These are phyloP conservation scores for Stegana nigrithorax DNA, from an alignment of 2,888 invertebrate species.

Conservation along the genomic window DNA sequence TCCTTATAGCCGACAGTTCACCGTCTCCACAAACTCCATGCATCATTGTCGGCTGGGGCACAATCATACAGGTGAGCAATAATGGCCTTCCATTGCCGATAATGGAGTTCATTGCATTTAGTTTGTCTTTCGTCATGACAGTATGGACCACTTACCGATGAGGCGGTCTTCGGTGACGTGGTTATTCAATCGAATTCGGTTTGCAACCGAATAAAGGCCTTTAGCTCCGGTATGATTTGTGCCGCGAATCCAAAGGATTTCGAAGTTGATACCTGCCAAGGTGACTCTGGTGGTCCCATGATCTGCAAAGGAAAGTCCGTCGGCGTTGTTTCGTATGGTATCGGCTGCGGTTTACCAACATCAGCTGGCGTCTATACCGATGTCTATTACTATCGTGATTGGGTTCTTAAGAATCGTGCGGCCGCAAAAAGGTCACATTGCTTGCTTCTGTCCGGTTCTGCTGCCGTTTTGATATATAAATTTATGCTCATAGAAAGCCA, in stretches of 20 bases:
- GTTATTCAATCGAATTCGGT: constrained; percentile 13
- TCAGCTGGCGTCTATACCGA: constrained; percentile 44
- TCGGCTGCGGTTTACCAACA: constrained; percentile 36
- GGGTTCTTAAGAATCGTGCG: constrained; percentile 36
- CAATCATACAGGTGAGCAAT: constrained; percentile 39
- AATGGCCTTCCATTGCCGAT: too few relatives aligned
- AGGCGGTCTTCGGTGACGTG: constrained; percentile 42
- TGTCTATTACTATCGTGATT: constrained; percentile 34
- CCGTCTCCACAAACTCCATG: constrained; percentile 28
- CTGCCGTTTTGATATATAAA: too few relatives aligned
- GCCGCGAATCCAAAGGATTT: constrained; percentile 35
- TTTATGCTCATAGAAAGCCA: too few relatives aligned
- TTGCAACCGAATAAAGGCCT: constrained; percentile 24
- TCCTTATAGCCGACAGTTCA: constrained; percentile 11
- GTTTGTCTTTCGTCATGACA: constrained; percentile 6
- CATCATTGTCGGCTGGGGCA: constrained; percentile 49
- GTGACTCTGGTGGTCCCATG: constrained; percentile 55
- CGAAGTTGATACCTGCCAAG: constrained; percentile 47
- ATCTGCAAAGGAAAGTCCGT: constrained; percentile 34
- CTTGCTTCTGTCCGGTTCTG: too few relatives aligned
- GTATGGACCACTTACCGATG: constrained; percentile 45
- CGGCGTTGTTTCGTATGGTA: constrained; percentile 52
- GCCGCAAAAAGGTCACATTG: too few relatives aligned
- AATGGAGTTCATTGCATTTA: neutral
- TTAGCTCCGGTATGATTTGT: constrained; percentile 40